A percentile compares a stretch with the other conserved stretches of the same genome.
These are phyloP conservation scores for Lagocephalus sceleratus DNA, from an alignment of 2,797 vertebrate genomes.

Conservation along the genomic window DNA sequence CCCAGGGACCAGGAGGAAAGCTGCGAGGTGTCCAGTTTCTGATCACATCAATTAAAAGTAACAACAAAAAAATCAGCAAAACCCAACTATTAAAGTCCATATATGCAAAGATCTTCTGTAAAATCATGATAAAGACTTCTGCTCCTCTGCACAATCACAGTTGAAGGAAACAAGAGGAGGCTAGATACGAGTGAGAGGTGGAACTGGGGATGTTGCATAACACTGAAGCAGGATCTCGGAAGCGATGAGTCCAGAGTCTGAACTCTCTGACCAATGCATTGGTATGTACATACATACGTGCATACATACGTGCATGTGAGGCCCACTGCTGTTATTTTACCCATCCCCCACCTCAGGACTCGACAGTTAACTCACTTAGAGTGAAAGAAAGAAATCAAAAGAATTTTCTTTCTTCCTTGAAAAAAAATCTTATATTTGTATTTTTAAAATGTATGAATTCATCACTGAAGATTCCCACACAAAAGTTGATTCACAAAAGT, in stretches of 20 bases:
- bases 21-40: conserved; percentile 71
- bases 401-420: no score
- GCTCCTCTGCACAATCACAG: background rate
- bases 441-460: no score
- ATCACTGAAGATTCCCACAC: no score
- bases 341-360: no score
- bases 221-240: accelerated
- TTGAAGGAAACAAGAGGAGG: background rate
- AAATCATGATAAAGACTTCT: conserved; percentile 55
- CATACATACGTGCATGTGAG: background rate
- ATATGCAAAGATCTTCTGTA: conserved; percentile 55
- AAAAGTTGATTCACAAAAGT: no score
- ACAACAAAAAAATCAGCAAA: conserved; percentile 48
- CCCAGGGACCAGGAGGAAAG: conserved; percentile 78
- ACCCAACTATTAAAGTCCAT: conserved; percentile 57
- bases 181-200: background rate
- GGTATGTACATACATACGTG: no score
- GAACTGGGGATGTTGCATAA: conserved; percentile 26
- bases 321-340: no score
- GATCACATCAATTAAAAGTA: conserved; percentile 71
- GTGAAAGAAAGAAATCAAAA: background rate
- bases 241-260: background rate
- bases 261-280: background rate
- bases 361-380: background rate
- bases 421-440: no score